phyloP scores from a whole-genome alignment of 1,140 invertebrate genomes.

The Drosophila pruinosa region DNA sequence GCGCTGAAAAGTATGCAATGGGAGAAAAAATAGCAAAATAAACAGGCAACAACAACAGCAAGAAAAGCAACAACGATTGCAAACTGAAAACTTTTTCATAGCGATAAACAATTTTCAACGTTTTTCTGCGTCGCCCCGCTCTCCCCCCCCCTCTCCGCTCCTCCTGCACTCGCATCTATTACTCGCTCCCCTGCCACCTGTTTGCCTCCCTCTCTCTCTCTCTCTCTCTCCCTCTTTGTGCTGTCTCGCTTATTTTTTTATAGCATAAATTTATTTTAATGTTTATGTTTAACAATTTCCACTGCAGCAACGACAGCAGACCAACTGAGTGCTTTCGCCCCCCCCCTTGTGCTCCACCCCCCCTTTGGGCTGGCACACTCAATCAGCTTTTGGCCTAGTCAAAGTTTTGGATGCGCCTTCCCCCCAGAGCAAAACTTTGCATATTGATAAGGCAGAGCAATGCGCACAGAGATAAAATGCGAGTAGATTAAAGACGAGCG shows the following conservation, averaged over 20 bases:
- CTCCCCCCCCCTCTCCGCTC: not conserved
- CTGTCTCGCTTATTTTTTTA: constrained; percentile 42
- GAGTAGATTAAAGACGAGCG: constrained; percentile 52
- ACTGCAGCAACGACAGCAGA: constrained; percentile 34
- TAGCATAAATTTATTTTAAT: constrained; percentile 81
- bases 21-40: constrained; percentile 42
- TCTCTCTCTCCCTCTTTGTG: not conserved
- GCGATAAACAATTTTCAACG: constrained; percentile 76
- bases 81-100: constrained; percentile 66
- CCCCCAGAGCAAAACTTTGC: constrained; percentile 52
- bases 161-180: not conserved
- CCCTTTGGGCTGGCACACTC: not conserved
- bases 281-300: constrained; percentile 75
- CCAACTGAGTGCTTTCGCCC: not conserved
- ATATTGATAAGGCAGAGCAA: constrained; percentile 65
- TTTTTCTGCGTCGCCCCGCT: constrained; percentile 5
- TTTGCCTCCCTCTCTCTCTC: not conserved
- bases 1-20: constrained; percentile 50
- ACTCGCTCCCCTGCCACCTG: not conserved
- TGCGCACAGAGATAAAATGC: constrained; percentile 59
- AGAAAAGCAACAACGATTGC: constrained; percentile 18
- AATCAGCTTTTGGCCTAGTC: constrained; percentile 42
- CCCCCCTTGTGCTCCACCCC: not conserved
- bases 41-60: constrained; percentile 35
- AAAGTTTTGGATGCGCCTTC: constrained; percentile 45